Base-by-base conservation (phyloP, 2,797 vertebrate species). In the Moxostoma hubbsi region DNA sequence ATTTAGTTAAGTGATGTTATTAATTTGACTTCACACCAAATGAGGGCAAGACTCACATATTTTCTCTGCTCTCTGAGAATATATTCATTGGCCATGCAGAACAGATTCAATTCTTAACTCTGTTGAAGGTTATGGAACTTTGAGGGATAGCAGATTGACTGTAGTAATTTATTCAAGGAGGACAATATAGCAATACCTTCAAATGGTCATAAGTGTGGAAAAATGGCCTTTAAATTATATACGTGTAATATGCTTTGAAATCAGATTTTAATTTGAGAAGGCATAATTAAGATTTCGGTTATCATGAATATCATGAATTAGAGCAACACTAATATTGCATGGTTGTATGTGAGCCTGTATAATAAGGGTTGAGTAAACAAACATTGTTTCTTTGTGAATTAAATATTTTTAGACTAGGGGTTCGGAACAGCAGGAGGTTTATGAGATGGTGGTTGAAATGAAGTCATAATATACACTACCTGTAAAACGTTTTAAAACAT, bases 121-220 rank as follows among this genome's bases (percentile, higher is more conserved):
- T 53, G 49, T 62, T 77, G 24, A 70, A 63, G 53, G n/a, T n/a
- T 62, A 46, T 61, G 50, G 57, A 24, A 53, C 57, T 53, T 62
- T 11, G 67, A 62, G 58, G 53, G 12, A 13, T 9, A 53, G 36
- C 66, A 73, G 75, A 84, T 57, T 59, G 66, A 63, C 66, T 70
- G n/a, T 13, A 18, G 55, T 46, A 24, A 77, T 77, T 70, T 77
- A 77, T 70, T 77, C 57, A 69, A 0, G 5, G 63, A 24, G 57
- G 15, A 68, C 75, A 82, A 67, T 77, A 18, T 65, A 70, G 69
- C 47, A 13, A 67, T 55, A 68, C 51, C 51, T 24, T 72, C 73
- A 73, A 53, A 68, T 49, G 57, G 64, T 62, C 54, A 68, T 64
- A 49, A 12, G 49, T 70, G 70, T 75, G 51, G 62, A 61, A 53